Evolutionary conservation across 2,113 vertebrate species (phyloP).

Genomic region (Erythrocercus mccallii): DNA sequence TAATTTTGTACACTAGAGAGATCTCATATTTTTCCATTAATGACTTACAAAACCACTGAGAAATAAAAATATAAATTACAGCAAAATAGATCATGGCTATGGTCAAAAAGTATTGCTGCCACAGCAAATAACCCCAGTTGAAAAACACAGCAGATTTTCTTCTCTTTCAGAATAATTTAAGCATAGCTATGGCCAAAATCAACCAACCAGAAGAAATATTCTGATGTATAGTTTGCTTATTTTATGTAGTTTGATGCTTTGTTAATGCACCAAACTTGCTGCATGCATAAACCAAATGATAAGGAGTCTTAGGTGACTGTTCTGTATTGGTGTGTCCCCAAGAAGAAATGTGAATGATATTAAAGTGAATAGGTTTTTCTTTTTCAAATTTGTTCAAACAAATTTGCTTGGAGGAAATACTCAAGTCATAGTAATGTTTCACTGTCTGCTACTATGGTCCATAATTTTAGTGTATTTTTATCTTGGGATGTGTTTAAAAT

Average conservation of each 20-base stretch:
- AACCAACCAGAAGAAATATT: not conserved
- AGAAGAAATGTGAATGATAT: not conserved
- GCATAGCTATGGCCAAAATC: not conserved
- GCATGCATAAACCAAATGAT: not conserved
- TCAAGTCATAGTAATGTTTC: not conserved
- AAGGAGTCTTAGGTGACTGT: not conserved
- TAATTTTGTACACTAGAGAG: not conserved
- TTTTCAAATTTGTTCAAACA: not conserved
- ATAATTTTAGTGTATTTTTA: not conserved
- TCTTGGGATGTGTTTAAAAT: not conserved
- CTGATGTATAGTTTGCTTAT: not conserved
- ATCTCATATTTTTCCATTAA: not conserved
- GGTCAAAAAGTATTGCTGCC: not conserved
- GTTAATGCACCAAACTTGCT: not conserved
- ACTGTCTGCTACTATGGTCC: not conserved
- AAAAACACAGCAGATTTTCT: not conserved
- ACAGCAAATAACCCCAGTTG: not conserved
- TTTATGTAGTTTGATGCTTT: not conserved
- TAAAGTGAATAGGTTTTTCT: not conserved
- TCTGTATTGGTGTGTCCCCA: not conserved
- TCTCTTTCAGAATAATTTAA: not conserved
- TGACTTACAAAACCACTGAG: not conserved
- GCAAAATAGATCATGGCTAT: not conserved
- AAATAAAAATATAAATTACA: not conserved
- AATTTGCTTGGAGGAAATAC: not conserved